Evolutionary conservation across 2,888 invertebrate species (phyloP).

Genomic region (Spodoptera picta): DNA sequence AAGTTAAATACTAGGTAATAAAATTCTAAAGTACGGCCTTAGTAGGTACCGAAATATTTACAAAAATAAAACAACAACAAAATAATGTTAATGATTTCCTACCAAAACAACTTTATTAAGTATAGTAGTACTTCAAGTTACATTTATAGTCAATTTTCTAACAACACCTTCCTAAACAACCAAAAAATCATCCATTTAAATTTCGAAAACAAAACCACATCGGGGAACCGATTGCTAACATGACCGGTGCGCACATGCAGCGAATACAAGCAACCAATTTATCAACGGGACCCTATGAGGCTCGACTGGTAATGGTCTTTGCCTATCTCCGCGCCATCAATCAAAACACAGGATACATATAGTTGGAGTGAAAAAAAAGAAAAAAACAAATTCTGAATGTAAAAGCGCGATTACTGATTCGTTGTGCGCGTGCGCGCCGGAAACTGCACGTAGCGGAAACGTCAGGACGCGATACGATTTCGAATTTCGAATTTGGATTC

Average conservation of each 20-base stretch:
- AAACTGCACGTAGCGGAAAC: constrained; percentile 86
- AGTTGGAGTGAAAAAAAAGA: constrained; percentile 67
- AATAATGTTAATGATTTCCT: constrained; percentile 12
- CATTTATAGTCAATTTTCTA: constrained; percentile 39
- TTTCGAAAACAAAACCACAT: constrained; percentile 59
- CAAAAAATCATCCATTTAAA: constrained; percentile 56
- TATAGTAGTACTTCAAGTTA: constrained; percentile 28
- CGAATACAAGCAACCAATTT: constrained; percentile 80
- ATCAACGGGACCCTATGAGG: constrained; percentile 74
- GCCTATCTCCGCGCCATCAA: constrained; percentile 81
- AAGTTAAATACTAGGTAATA: background rate
- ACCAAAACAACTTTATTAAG: constrained; percentile 28
- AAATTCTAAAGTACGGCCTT: constrained; percentile 1
- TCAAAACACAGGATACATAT: constrained; percentile 86
- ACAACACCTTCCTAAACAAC: constrained; percentile 45
- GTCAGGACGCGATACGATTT: constrained; percentile 88
- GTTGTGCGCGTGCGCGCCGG: constrained; percentile 81
- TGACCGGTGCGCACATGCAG: constrained; percentile 64
- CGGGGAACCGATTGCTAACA: constrained; percentile 73
- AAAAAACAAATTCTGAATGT: constrained; percentile 66
- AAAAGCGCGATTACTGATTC: constrained; percentile 82
- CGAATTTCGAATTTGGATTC: constrained; percentile 85
- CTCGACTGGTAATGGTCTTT: constrained; percentile 75
- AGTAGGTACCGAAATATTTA: too few relatives aligned
- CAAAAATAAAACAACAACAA: background rate